Base-by-base conservation (phyloP, 2,888 invertebrate genomes). In the Amblyjoppa fuscipennis region DNA sequence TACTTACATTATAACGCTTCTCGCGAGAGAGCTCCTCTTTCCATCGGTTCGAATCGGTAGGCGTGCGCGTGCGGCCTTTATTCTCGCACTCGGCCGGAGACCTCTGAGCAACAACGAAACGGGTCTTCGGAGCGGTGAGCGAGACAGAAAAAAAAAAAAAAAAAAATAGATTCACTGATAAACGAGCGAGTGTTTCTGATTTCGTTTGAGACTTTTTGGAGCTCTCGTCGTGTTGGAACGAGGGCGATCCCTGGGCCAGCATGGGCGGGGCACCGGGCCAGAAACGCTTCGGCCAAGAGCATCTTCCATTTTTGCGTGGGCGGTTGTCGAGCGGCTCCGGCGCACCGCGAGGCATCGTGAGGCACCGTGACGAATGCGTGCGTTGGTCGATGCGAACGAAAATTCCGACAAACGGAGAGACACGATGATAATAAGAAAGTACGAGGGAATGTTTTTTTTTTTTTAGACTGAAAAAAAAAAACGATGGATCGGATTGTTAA, bases 141-240 rank as follows among this genome's bases (percentile, higher is more conserved):
- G 59, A 77, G 64, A 66, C 64, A 59, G 78, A 79, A 34, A 83
- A 64, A 69, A 69, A 77, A 68, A 83, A 76, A 79, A 87, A 77
- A 83, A 85, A 83, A 78, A 85, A 84, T 87, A 91, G 91, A 81
- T 92, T 92, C 88, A 89, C 92, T 93, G 93, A 93, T 93, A 93
- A 93, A 93, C 91, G 93, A 93, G 91, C 90, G 89, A 89, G 88
- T 90, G 91, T 92, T 92, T 91, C 91, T 93, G 91, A 91, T 92
- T 91, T 90, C 88, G 89, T 89, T 85, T 90, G 90, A 90, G 90
- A 91, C 20, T 90, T 90, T 89, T 85, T 76, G 85, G 79, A 71
- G 75, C 78, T 74, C 83, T 80, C 68, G 77, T 80, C 83, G 87
- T 89, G 90, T 86, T 87, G 88, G 92, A 92, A 92, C 91, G 89